These are phyloP conservation scores for Prunella himalayana DNA, from an alignment of 2,113 vertebrate species.

Conservation along the genomic window DNA sequence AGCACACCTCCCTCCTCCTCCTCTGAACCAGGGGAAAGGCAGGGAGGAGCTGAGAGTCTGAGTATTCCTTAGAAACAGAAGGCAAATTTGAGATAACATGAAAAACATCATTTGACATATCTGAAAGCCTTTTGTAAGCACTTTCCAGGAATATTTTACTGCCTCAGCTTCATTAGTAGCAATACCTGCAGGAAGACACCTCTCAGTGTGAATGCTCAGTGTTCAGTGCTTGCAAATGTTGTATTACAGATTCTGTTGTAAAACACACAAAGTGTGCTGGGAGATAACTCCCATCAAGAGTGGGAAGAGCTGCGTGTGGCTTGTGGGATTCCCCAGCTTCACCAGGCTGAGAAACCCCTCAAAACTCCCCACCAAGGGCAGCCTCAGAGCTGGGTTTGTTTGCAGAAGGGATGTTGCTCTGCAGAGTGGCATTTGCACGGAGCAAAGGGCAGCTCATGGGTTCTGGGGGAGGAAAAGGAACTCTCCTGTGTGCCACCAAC, in stretches of 20 bases:
- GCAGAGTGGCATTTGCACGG: fast-evolving
- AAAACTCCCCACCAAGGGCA: fast-evolving
- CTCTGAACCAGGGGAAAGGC: fast-evolving
- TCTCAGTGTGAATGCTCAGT: background rate
- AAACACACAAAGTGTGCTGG: background rate
- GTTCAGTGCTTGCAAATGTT: background rate
- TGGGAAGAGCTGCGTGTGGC: background rate
- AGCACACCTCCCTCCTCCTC: background rate
- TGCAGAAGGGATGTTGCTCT: background rate
- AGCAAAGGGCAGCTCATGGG: background rate
- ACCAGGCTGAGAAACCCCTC: background rate
- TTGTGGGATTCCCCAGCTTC: background rate
- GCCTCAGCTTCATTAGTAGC: background rate
- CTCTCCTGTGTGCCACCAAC: background rate
- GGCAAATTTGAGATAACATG: background rate
- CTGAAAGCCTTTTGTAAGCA: background rate
- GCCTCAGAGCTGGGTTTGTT: background rate
- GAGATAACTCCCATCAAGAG: background rate
- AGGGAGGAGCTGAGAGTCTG: background rate
- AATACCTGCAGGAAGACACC: background rate
- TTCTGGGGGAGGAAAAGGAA: fast-evolving
- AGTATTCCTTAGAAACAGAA: background rate
- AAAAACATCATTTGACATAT: background rate
- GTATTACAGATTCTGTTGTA: background rate
- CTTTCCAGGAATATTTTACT: background rate